Evolutionary conservation across 1,140 invertebrate species (phyloP).

Genomic region (Drosophila littoralis): DNA sequence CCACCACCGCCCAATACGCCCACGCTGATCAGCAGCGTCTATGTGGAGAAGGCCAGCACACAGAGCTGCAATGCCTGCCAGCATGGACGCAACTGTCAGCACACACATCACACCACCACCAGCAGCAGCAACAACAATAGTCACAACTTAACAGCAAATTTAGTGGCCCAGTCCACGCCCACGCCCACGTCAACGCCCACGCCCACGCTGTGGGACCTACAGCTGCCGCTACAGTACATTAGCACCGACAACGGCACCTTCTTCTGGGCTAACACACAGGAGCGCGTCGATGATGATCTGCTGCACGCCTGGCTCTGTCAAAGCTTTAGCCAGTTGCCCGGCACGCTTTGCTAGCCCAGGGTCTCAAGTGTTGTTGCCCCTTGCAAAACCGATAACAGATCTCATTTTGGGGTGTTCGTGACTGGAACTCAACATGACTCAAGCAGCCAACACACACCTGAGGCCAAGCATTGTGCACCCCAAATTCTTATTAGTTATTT

Average conservation of each 20-base stretch:
- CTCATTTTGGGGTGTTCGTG: conserved; percentile 51
- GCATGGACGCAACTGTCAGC: conserved; percentile 81
- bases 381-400: conserved; percentile 45
- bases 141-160: conserved; percentile 2
- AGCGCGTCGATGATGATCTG: conserved; percentile 75
- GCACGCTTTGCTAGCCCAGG: conserved; percentile 60
- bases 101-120: conserved; percentile 54
- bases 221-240: conserved; percentile 71
- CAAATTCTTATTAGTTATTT: conserved; percentile 50
- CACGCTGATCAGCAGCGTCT: conserved; percentile 70
- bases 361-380: conserved; percentile 6
- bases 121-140: conserved; percentile 20
- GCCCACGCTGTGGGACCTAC: conserved; percentile 47
- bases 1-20: conserved; percentile 72
- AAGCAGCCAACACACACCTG: background rate
- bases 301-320: conserved; percentile 72
- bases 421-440: conserved; percentile 7
- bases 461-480: conserved; percentile 11
- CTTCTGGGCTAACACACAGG: conserved; percentile 75
- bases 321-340: conserved; percentile 69
- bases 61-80: conserved; percentile 64
- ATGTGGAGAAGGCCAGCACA: conserved; percentile 66
- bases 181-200: conserved; percentile 11
- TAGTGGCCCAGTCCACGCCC: conserved; percentile 21
- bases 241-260: conserved; percentile 81